Conservation (phyloP, 1,140 invertebrate genomes). For the Eulimnadia texana region DNA sequence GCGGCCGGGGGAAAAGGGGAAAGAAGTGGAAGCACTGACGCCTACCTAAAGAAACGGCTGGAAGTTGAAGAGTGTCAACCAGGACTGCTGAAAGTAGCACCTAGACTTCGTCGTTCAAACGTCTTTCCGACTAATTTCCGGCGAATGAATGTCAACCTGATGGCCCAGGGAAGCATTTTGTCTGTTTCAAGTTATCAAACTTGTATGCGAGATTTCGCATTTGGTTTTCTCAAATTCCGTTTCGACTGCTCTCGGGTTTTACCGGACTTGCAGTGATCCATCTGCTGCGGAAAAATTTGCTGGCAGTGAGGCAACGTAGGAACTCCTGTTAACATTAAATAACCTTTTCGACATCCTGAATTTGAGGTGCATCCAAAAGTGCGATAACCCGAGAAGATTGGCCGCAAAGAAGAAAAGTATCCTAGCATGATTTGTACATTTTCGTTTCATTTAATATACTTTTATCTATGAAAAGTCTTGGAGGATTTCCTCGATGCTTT, state of each 20-base stretch:
- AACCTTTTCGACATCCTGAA: conserved; percentile 1
- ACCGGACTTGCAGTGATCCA: background rate
- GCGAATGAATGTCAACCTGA: conserved; percentile 15
- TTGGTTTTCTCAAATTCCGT: too few species aligned
- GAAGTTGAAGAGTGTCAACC: background rate
- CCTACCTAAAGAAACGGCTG: background rate
- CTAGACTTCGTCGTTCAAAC: conserved; percentile 5
- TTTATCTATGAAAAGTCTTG: background rate
- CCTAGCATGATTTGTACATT: background rate
- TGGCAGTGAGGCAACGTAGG: background rate
- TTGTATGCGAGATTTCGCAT: background rate
- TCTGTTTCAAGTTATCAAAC: background rate
- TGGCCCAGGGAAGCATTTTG: conserved; percentile 2
- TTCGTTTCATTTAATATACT: background rate
- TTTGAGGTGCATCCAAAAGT: background rate
- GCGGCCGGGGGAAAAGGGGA: too few species aligned
- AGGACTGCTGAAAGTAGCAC: conserved; percentile 6
- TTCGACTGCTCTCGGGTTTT: background rate
- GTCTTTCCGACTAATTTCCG: conserved; percentile 11
- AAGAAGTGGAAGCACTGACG: too few species aligned
- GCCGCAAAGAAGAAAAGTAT: background rate
- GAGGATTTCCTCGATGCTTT: background rate
- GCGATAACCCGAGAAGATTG: background rate
- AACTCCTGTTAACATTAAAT: background rate
- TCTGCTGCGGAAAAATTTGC: background rate